Percentiles rank a stretch among this genome's conserved stretches.
Conservation (phyloP, 2,113 vertebrate species). For the Dascyllus trimaculatus region DNA sequence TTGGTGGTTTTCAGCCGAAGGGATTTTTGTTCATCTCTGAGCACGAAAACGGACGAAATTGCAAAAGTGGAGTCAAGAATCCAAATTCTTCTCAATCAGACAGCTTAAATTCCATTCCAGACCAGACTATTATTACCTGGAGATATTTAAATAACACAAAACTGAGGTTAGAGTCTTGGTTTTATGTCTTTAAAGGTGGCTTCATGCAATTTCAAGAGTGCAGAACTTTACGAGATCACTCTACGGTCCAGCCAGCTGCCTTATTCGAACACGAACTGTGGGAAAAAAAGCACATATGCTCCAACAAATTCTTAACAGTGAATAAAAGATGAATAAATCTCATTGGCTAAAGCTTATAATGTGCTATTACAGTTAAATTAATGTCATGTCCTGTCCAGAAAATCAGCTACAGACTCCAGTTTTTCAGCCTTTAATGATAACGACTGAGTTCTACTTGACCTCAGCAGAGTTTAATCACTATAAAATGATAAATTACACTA, state of each 20-base stretch:
- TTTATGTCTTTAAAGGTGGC: too few relatives aligned
- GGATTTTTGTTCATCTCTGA: not conserved
- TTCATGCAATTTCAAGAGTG: not conserved
- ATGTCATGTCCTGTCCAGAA: slow-evolving; percentile 45
- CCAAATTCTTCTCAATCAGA: too few relatives aligned
- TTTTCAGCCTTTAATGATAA: slow-evolving; percentile 41
- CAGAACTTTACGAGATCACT: not conserved
- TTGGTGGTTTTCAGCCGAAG: not conserved
- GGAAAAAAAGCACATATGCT: slow-evolving; percentile 5
- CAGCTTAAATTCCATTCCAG: too few relatives aligned
- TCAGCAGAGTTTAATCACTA: slow-evolving; percentile 3
- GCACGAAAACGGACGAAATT: not conserved
- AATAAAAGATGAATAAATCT: slow-evolving; percentile 24
- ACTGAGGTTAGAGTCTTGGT: not conserved
- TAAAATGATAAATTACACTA: not conserved
- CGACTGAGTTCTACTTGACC: slow-evolving; percentile 48
- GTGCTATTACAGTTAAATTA: slow-evolving; percentile 37
- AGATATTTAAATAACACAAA: not conserved
- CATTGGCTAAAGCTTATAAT: not conserved
- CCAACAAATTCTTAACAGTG: not conserved
- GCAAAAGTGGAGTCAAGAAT: too few relatives aligned
- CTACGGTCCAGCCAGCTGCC: slow-evolving; percentile 3
- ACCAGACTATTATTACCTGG: not conserved
- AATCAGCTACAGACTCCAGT: slow-evolving; percentile 27
- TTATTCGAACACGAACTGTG: slow-evolving; percentile 9